Base-by-base conservation (phyloP, 2,888 invertebrate genomes). In the Taphrorychus bicolor region DNA sequence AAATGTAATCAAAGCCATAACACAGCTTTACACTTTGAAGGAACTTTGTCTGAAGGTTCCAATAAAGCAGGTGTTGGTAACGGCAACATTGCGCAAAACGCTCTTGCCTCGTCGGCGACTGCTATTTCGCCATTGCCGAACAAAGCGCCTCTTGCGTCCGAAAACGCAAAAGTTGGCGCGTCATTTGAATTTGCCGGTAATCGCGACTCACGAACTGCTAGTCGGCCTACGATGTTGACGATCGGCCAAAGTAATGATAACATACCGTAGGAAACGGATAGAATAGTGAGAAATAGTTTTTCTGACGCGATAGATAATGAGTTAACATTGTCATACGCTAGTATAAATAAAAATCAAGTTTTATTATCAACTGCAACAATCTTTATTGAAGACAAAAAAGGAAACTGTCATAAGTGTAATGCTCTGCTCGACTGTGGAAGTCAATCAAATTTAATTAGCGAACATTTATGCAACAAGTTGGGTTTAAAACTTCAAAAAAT, bases 391-490 rank as follows among this genome's bases (percentile, higher is more conserved):
- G 63, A 70, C 24, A 19, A 11, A 24, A 7, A 7, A n/a, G 24
- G 24, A 24, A 24, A 24, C 7, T 24, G 24, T 4, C 24, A 24
- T 24, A 24, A 7, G 24, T 24, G 24, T 24, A 24, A 24, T 24
- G 24, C 24, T n/a, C n/a, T n/a, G n/a, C n/a, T n/a, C n/a, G n/a
- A n/a, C n/a, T n/a, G n/a, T n/a, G n/a, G n/a, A n/a, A 54, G 54
- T 17, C 70, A 70, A 49, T 59, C 66, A 24, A 70, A 67, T 52
- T 49, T 70, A 24, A 70, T 67, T 18, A 62, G 57, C 7, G 21
- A 53, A 40, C 2, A 5, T 11, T 58, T 70, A 16, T 63, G 58
- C 40, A 45, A 63, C 32, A 58, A 40, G 24, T 59, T 70, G 18
- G 51, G 48, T 16, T 18, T 69, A 17, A 22, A 18, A 11, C 17